Conservation (phyloP, 2,797 vertebrate species). For the Cossypha heuglini region DNA sequence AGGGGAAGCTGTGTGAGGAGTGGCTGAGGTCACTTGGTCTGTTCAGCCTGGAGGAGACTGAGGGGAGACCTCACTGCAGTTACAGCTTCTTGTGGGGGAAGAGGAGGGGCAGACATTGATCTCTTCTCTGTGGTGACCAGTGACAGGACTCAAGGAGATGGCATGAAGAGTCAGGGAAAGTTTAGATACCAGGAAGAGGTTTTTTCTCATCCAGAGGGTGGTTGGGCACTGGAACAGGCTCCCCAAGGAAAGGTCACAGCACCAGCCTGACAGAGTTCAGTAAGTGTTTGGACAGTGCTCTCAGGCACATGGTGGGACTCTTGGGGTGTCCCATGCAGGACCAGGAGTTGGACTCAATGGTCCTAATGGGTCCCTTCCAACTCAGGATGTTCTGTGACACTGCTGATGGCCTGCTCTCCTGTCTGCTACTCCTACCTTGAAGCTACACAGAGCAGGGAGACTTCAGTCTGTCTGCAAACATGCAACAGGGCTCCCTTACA, state of each 20-base stretch:
- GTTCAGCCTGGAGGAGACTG: not conserved
- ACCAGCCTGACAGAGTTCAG: not conserved
- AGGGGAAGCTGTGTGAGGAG: accelerated
- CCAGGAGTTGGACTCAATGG: accelerated
- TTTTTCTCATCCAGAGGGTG: not conserved
- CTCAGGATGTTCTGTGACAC: not conserved
- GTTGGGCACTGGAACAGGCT: not conserved
- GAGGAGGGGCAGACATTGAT: not conserved
- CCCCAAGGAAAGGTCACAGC: not conserved
- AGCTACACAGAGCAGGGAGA: not conserved
- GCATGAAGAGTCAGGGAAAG: not conserved
- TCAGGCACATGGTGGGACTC: not conserved
- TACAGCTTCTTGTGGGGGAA: not conserved
- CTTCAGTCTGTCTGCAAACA: not conserved
- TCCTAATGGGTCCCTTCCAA: not conserved
- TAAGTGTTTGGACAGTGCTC: accelerated
- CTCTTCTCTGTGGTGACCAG: not conserved
- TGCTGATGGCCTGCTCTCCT: not conserved
- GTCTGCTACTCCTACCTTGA: not conserved
- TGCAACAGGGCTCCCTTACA: not conserved
- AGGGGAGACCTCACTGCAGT: accelerated
- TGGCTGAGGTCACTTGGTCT: not conserved
- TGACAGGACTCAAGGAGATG: not conserved
- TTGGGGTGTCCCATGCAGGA: too few species aligned
- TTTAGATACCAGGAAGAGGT: not conserved